Conservation (phyloP, 2,113 vertebrate species). For the Pangasianodon hypophthalmus region DNA sequence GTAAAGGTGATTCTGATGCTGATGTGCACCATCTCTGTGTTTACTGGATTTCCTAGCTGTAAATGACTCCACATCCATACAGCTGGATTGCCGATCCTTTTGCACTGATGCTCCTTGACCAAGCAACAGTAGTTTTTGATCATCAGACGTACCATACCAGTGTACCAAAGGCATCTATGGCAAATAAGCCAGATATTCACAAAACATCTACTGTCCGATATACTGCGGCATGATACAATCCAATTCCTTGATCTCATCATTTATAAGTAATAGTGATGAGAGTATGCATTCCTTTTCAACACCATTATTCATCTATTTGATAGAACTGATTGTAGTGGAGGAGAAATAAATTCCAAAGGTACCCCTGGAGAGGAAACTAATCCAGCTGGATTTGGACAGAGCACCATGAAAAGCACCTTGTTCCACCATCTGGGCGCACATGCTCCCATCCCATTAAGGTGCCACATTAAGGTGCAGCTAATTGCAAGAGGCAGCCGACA, state of each 20-base stretch:
- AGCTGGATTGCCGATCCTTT: not conserved
- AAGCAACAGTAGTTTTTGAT: not conserved
- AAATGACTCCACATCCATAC: not conserved
- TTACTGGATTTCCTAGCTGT: not conserved
- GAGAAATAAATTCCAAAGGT: slow-evolving; percentile 70
- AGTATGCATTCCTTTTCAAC: not conserved
- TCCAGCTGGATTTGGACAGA: slow-evolving; percentile 73
- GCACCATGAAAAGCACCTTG: slow-evolving; percentile 68
- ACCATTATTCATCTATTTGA: not conserved
- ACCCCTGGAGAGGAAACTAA: slow-evolving; percentile 69
- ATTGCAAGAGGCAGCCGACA: slow-evolving; percentile 68
- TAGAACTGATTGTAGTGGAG: slow-evolving; percentile 28
- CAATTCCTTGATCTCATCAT: not conserved
- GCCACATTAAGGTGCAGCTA: slow-evolving; percentile 73
- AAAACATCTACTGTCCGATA: not conserved
- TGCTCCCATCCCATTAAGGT: slow-evolving; percentile 71
- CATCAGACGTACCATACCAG: not conserved
- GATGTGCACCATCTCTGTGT: not conserved
- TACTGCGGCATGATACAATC: not conserved
- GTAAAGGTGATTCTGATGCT: too few species aligned
- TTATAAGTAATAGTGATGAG: not conserved
- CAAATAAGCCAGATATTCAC: not conserved
- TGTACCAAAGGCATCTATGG: not conserved
- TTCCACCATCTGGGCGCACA: slow-evolving; percentile 74
- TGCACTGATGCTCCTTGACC: not conserved